These are phyloP conservation scores for Taxidea taxus DNA, from an alignment of 2,113 vertebrate genomes.

Conservation along the genomic window DNA sequence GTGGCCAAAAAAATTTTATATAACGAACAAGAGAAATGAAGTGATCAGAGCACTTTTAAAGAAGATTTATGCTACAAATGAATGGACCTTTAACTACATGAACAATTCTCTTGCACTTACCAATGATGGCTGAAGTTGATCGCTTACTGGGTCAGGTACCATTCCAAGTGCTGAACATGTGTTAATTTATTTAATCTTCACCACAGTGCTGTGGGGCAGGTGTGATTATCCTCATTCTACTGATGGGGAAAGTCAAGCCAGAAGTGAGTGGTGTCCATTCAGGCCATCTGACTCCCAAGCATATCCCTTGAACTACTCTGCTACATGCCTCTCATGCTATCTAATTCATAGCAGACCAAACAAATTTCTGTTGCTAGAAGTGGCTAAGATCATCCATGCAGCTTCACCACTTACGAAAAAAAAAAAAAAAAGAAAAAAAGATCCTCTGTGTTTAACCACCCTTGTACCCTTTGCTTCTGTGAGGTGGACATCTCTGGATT, in stretches of 20 bases:
- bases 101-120: conserved; percentile 28
- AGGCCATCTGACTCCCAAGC: neutral
- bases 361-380: neutral
- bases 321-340: neutral
- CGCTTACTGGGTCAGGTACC: neutral
- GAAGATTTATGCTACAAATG: conserved; percentile 30
- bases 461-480: neutral
- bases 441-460: neutral
- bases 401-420: neutral
- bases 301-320: neutral
- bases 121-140: conserved; percentile 22
- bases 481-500: neutral
- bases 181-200: conserved; percentile 17
- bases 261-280: neutral
- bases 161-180: neutral
- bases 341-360: neutral
- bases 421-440: neutral
- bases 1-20: neutral
- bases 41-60: neutral
- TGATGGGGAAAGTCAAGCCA: neutral
- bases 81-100: neutral
- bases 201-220: neutral
- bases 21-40: neutral
- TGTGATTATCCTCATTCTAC: neutral
- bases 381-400: neutral